Conservation (phyloP, 2,888 invertebrate species). For the Bombylius discolor region DNA sequence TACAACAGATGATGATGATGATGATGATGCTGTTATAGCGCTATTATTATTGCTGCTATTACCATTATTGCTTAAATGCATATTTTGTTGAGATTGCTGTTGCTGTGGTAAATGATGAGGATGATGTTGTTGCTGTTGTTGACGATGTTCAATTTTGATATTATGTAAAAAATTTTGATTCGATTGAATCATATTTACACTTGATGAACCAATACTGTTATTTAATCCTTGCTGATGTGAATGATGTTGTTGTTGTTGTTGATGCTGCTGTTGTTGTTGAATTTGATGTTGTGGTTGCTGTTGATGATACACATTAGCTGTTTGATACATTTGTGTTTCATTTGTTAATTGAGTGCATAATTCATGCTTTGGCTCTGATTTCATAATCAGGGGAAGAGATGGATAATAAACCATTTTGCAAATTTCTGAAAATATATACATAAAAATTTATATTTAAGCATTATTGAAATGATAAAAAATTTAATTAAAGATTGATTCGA, state of each 20-base stretch:
- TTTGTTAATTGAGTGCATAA: slow-evolving; percentile 25
- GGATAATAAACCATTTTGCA: slow-evolving; percentile 37
- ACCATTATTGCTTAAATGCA: neutral
- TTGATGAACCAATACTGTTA: slow-evolving; percentile 4
- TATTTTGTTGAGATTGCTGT: neutral
- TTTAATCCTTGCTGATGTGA: slow-evolving; percentile 6
- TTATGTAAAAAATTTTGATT: slow-evolving; percentile 13
- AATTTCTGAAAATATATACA: slow-evolving; percentile 22
- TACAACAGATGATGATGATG: slow-evolving; percentile 4
- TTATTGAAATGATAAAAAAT: too few relatives aligned
- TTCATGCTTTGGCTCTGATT: slow-evolving; percentile 32
- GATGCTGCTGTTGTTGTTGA: slow-evolving; percentile 17
- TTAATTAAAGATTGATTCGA: too few relatives aligned
- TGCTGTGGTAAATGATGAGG: slow-evolving; percentile 13
- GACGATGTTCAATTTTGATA: slow-evolving; percentile 11
- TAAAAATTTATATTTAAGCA: neutral
- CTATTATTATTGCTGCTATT: neutral
- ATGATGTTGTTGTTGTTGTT: slow-evolving; percentile 4
- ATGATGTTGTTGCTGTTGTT: slow-evolving; percentile 18
- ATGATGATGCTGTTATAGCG: neutral
- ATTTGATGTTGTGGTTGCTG: slow-evolving; percentile 22
- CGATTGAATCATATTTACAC: slow-evolving; percentile 1
- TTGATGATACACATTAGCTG: slow-evolving; percentile 6
- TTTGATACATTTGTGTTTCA: slow-evolving; percentile 17
- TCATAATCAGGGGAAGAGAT: slow-evolving; percentile 33